phyloP scores from a whole-genome alignment of 2,888 invertebrate genomes.

The Tachina lurida region DNA sequence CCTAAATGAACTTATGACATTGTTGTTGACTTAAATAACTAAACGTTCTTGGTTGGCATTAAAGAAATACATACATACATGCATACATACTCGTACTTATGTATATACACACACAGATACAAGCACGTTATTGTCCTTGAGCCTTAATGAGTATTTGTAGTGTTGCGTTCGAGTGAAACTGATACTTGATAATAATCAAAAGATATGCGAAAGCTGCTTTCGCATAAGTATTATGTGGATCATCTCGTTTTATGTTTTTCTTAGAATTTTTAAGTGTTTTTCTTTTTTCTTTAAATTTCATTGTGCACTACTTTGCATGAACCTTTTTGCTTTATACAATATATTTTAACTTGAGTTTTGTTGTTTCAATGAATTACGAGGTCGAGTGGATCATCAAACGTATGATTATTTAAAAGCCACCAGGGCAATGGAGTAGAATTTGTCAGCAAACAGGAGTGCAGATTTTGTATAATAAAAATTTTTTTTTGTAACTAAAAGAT shows the following conservation, averaged over 20 bases:
- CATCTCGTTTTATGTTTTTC: not conserved
- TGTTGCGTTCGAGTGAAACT: constrained; percentile 18
- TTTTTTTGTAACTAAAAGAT: too few species aligned
- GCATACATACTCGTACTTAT: not conserved
- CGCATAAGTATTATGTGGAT: constrained; percentile 4
- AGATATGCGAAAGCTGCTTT: constrained; percentile 21
- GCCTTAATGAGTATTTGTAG: constrained; percentile 34
- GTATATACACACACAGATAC: not conserved
- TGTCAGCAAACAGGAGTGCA: too few species aligned
- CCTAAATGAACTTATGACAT: constrained; percentile 65
- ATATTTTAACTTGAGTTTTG: constrained; percentile 14
- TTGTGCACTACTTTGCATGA: not conserved
- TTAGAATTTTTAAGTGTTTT: constrained; percentile 1
- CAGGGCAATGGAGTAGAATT: not conserved
- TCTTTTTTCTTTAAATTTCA: not conserved
- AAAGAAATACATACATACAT: constrained; percentile 3
- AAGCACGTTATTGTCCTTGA: constrained; percentile 9
- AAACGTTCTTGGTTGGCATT: not conserved
- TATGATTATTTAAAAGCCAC: not conserved
- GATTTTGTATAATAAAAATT: too few species aligned
- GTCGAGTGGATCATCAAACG: constrained; percentile 3
- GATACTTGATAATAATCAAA: constrained; percentile 35
- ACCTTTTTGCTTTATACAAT: constrained; percentile 29
- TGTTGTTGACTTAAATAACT: constrained; percentile 28
- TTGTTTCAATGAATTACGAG: constrained; percentile 3